Percentiles rank a stretch among this genome's conserved stretches.
Conservation (phyloP, 2,797 vertebrate species). For the Chaetophractus vellerosus region DNA sequence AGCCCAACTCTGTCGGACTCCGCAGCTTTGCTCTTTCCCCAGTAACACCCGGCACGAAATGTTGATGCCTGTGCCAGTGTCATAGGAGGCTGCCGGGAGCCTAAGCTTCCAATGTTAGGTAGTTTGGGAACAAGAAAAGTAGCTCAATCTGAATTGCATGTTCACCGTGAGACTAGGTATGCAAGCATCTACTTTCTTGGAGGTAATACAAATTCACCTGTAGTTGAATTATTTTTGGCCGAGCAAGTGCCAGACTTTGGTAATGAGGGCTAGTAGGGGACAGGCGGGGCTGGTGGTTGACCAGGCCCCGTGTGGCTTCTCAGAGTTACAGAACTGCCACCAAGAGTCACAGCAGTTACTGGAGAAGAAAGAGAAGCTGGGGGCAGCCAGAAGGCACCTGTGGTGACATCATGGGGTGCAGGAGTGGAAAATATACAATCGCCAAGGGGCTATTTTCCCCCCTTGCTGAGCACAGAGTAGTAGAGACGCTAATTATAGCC, state of each 20-base stretch:
- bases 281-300: conserved; percentile 55
- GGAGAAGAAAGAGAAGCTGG: neutral
- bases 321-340: conserved; percentile 48
- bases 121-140: neutral
- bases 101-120: neutral
- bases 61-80: fast-evolving
- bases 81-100: neutral
- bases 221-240: conserved; percentile 29
- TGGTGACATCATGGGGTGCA: neutral
- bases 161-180: neutral
- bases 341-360: conserved; percentile 68
- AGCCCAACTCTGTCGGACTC: neutral
- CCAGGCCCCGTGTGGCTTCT: conserved; percentile 9
- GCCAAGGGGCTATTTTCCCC: conserved; percentile 69
- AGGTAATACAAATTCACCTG: neutral
- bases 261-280: neutral
- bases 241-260: neutral
- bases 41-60: neutral
- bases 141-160: neutral
- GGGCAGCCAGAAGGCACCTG: conserved; percentile 75
- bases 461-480: conserved; percentile 49
- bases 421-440: conserved; percentile 75
- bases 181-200: neutral
- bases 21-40: neutral
- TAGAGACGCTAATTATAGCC: conserved; percentile 80